Percentiles rank a stretch among this genome's conserved stretches.
phyloP scores from a whole-genome alignment of 2,113 vertebrate genomes.

The Maccullochella peelii region DNA sequence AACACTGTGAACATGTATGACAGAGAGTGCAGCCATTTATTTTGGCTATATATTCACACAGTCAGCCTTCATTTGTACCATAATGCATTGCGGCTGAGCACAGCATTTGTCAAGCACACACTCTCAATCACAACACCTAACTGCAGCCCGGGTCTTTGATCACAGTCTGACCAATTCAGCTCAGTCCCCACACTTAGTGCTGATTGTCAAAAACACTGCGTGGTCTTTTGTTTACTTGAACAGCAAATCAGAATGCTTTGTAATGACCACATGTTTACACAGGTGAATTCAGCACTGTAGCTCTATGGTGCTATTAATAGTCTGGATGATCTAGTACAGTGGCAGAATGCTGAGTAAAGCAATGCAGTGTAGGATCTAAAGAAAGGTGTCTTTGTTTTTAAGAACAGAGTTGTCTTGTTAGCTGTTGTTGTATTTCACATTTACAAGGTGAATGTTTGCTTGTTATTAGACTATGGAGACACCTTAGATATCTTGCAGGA shows the following conservation, averaged over 20 bases:
- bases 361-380: neutral
- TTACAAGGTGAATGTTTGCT: constrained; percentile 30
- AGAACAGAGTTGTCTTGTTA: constrained; percentile 14
- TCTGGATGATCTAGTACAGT: neutral
- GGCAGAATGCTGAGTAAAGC: constrained; percentile 26
- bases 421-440: constrained; percentile 1
- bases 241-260: constrained; percentile 15
- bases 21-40: constrained; percentile 45
- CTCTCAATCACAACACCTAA: constrained; percentile 38
- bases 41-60: constrained; percentile 40
- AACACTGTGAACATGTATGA: constrained; percentile 27
- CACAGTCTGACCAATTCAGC: constrained; percentile 25
- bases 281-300: neutral
- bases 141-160: constrained; percentile 28
- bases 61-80: constrained; percentile 35
- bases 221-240: constrained; percentile 27
- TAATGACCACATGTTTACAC: constrained; percentile 35
- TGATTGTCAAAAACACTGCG: constrained; percentile 18
- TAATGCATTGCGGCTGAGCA: constrained; percentile 41
- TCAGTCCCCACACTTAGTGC: neutral
- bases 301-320: constrained; percentile 18
- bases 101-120: constrained; percentile 47
- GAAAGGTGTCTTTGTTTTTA: neutral
- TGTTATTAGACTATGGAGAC: constrained; percentile 8
- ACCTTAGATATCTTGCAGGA: constrained; percentile 23